Base-by-base conservation (phyloP, 92 coral and sea anemone genomes). In the Ricordea florida region DNA sequence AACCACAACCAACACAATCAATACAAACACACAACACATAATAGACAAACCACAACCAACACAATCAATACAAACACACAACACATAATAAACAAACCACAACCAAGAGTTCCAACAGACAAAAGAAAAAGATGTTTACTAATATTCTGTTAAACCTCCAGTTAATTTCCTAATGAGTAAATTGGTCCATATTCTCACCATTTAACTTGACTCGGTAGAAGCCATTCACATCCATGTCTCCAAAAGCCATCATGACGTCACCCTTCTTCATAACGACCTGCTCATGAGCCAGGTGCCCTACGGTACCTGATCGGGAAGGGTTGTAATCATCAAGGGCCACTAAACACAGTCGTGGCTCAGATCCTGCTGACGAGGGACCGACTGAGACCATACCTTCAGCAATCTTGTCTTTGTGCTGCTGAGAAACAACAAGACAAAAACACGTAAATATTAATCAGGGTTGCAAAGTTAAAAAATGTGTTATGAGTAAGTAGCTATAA, bases 241-340 rank as follows among this genome's bases (percentile, higher is more conserved):
- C 97, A 32, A 74, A 79, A 14, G 90, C 89, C 0, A 93, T 96
- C 71, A 96, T 65, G 57, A 89, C 69, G 50, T 96, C 99, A 35
- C 99, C 99, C 77, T 93, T 88, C 84, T 75, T 92, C 62, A 96
- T 76, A 25, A 97, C 65, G 10, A 92, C 68, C 80, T 96, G 73
- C 82, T 96, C 97, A 3, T 83, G 74, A 50, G 93, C 90, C 10
- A 96, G 96, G 14, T 91, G 73, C 24, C 96, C 90, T 29, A 85
- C 62, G 57, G 93, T 74, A 52, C 96, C 87, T 23, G 94, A 85
- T n/a, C 71, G 91, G 67, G 74, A 76, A 22, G 99, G 99, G 57
- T 84, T 74, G 84, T 92, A 96, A 82, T 96, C 96, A 41, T 59
- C 68, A 20, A 96, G 63, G 52, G 99, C 97, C 35, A 96, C 97